Evolutionary conservation across 1,140 invertebrate species (phyloP).

Genomic region (Eupristina koningsbergeri): DNA sequence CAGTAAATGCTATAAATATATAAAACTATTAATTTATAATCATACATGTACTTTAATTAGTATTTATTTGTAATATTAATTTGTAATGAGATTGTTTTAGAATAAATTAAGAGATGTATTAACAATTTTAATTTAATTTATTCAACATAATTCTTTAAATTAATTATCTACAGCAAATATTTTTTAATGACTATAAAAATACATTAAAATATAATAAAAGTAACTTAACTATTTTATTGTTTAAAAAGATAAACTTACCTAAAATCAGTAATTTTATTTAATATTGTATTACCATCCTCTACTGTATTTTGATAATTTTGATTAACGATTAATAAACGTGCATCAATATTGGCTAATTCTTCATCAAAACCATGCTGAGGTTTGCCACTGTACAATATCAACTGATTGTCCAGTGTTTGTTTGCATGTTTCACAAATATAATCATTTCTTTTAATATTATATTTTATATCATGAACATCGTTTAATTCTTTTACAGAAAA

Average conservation of each 20-base stretch:
- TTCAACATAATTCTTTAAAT: too few relatives aligned
- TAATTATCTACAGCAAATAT: too few relatives aligned
- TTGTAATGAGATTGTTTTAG: not conserved
- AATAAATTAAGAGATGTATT: too few relatives aligned
- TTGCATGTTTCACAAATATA: constrained; percentile 74
- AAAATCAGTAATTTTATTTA: constrained; percentile 78
- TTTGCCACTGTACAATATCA: constrained; percentile 82
- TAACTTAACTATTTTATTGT: too few relatives aligned
- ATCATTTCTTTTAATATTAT: not conserved
- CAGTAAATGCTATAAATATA: constrained; percentile 82
- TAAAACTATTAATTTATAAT: not conserved
- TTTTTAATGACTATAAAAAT: too few relatives aligned
- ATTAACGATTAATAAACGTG: constrained; percentile 81
- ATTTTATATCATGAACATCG: not conserved
- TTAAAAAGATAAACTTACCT: constrained; percentile 56
- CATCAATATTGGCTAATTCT: constrained; percentile 83
- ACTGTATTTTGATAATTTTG: constrained; percentile 75
- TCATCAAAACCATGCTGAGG: constrained; percentile 83
- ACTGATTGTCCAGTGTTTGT: constrained; percentile 78
- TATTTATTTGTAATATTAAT: too few relatives aligned
- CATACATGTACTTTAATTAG: too few relatives aligned
- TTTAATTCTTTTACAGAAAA: not conserved
- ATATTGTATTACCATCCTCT: constrained; percentile 76
- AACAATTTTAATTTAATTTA: too few relatives aligned
- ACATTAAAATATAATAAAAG: too few relatives aligned